Base-by-base conservation (phyloP, 1,140 invertebrate genomes). In the Rhizoglyphus robini region DNA sequence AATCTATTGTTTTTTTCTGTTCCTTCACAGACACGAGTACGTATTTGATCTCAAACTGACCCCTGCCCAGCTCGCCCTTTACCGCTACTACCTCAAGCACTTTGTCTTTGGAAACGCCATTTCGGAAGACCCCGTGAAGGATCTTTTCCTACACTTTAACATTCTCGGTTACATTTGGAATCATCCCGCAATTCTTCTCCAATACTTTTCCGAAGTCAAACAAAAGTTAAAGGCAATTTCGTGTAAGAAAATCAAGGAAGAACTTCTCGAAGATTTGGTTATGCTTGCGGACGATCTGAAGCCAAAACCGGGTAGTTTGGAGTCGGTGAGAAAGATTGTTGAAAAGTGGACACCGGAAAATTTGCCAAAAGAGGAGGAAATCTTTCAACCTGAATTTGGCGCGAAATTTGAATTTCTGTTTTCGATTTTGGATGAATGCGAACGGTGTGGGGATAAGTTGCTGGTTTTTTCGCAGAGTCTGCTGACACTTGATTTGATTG, bases 151-250 rank as follows among this genome's bases (percentile, higher is more conserved):
- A 75, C 92, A 96, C 3, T 99, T 98, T 78, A 90, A 95, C 46
- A 90, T 98, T 61, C 97, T 95, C 75, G 96, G 93, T 74, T 98
- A 98, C 83, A 98, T 99, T 69, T 98, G 95, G 94, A 99, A 99
- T 75, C 96, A 99, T 79, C 95, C 96, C 0, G 96, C 99, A 77
- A 87, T 98, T 57, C 75, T 99, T 31, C 92, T 92, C 73, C 86
- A 93, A 74, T 89, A 94, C 74, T 74, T 96, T n/a, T n/a, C n/a
- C n/a, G n/a, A n/a, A n/a, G n/a, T n/a, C n/a, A 49, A 85, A 86
- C 72, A 90, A 93, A 74, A 82, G 86, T 64, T 77, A 71, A 59
- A 69, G 58, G 54, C 84, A 83, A 30, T 87, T 87, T 68, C 87
- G 88, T 46, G 83, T 90, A 70, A 61, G 8, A 5, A 23, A 8